Evolutionary conservation across 2,888 invertebrate species (phyloP), one percentile per base, ranked within the genome.

Genomic region (Amiota communis): DNA sequence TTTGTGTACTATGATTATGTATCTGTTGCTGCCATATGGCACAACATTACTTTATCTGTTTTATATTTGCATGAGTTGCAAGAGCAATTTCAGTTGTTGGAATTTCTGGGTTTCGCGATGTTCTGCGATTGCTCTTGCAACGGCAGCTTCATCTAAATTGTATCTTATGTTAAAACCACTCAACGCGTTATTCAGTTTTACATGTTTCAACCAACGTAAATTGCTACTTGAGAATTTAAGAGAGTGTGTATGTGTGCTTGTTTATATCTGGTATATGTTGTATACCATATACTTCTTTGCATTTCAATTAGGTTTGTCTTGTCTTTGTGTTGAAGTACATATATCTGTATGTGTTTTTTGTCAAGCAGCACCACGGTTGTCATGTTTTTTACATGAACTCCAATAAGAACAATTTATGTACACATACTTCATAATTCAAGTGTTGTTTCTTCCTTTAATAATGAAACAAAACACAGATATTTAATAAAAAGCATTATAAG

Each of bases 101-200:
- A 36, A 36, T 36, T 36, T 0, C 36, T 36, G 2, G 3, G 36
- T 2, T 36, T 36, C 36, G 6, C 36, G 36, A 6, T 36, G 36
- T 36, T 36, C 36, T 36, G 20, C 6, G 20, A 20, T 20, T 51
- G 53, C 53, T 51, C 13, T 51, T 36, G 36, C 15, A 59, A 9
- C 59, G 17, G 59, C 59, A 9, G 48, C 48, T 17, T 15, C 65
- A 65, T 23, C 65, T 65, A 65, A 65, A 65, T 65, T 65, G 20
- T 17, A 65, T 48, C 65, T 48, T 49, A 49, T 48, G 65, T 65
- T 17, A 48, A 65, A 65, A 65, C 48, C 65, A 65, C 65, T 65
- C 48, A 20, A 11, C 65, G 48, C 47, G 48, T n/a, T 15, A 65
- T 17, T 46, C 46, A 46, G 11, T 48, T 11, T 65, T 65, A 11